Conservation (phyloP, 2,888 invertebrate species). For the Minunthozetes semirufus region DNA sequence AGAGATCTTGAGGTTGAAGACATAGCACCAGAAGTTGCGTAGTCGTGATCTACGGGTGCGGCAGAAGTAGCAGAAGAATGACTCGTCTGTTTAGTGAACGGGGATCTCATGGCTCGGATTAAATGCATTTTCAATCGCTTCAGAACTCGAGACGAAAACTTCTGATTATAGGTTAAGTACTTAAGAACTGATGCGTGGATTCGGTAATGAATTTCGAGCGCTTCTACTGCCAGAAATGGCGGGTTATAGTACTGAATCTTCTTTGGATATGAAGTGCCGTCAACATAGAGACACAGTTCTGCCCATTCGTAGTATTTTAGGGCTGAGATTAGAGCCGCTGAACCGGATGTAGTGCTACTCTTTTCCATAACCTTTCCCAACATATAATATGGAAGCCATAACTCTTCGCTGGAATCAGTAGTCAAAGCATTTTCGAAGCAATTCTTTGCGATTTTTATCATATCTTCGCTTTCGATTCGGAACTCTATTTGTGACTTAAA, state of each 20-base stretch:
- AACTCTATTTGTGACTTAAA: slow-evolving; percentile 1
- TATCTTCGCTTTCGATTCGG: slow-evolving; percentile 59
- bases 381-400: slow-evolving; percentile 90
- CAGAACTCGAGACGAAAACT: slow-evolving; percentile 21
- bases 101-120: slow-evolving; percentile 26
- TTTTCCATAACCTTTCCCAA: slow-evolving; percentile 92
- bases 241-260: slow-evolving; percentile 79
- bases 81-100: slow-evolving; percentile 28
- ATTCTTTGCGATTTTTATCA: slow-evolving; percentile 67
- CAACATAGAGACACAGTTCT: slow-evolving; percentile 66
- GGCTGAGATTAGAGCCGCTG: slow-evolving; percentile 45
- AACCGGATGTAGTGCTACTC: slow-evolving; percentile 35
- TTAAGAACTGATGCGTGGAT: slow-evolving; percentile 83
- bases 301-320: slow-evolving; percentile 73
- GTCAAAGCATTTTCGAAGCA: slow-evolving; percentile 59
- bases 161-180: slow-evolving; percentile 53
- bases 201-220: slow-evolving; percentile 66
- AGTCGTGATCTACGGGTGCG: background rate
- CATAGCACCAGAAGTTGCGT: background rate
- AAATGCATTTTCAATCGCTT: slow-evolving; percentile 30
- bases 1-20: background rate
- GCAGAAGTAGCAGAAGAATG: slow-evolving; percentile 2
- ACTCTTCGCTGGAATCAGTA: slow-evolving; percentile 61
- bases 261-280: slow-evolving; percentile 72
- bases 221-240: slow-evolving; percentile 75